phyloP scores from a whole-genome alignment of 2,888 invertebrate species.

The Myopa tessellatipennis region DNA sequence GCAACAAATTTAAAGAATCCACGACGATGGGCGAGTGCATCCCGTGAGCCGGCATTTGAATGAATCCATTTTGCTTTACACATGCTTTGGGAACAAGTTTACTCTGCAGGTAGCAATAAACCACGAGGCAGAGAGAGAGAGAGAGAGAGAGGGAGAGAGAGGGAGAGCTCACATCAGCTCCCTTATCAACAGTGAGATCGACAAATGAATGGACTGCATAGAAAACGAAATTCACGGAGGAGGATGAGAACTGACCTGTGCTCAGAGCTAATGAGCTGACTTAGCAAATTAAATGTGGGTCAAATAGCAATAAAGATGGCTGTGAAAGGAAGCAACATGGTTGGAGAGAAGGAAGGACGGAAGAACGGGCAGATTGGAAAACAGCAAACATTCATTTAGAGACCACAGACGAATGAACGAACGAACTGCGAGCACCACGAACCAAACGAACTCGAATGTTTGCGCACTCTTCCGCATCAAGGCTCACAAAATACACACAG shows the following conservation, averaged over 20 bases:
- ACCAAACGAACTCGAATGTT: conserved; percentile 13
- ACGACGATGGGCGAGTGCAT: too few relatives aligned
- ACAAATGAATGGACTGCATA: too few relatives aligned
- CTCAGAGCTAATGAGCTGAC: not conserved
- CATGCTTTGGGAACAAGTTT: too few relatives aligned
- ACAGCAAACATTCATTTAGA: not conserved
- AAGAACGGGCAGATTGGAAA: not conserved
- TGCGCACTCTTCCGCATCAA: conserved; percentile 28
- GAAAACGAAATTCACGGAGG: too few relatives aligned
- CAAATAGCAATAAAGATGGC: conserved; percentile 18
- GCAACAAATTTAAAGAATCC: too few relatives aligned
- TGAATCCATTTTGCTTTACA: too few relatives aligned
- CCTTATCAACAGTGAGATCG: too few relatives aligned
- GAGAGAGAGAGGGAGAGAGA: too few relatives aligned
- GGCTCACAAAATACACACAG: not conserved
- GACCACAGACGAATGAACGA: conserved; percentile 5
- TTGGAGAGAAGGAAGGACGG: not conserved
- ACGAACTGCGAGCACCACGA: not conserved
- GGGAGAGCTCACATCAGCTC: too few relatives aligned
- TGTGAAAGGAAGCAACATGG: not conserved
- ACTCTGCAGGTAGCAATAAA: too few relatives aligned
- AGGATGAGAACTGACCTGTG: not conserved
- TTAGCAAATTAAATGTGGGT: conserved; percentile 29
- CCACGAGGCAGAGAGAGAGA: too few relatives aligned
- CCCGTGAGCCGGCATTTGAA: too few relatives aligned